A percentile compares a stretch with the other conserved stretches of the same genome.
phyloP scores from a whole-genome alignment of 1,140 invertebrate species.

The Leptonema lineaticorne region DNA sequence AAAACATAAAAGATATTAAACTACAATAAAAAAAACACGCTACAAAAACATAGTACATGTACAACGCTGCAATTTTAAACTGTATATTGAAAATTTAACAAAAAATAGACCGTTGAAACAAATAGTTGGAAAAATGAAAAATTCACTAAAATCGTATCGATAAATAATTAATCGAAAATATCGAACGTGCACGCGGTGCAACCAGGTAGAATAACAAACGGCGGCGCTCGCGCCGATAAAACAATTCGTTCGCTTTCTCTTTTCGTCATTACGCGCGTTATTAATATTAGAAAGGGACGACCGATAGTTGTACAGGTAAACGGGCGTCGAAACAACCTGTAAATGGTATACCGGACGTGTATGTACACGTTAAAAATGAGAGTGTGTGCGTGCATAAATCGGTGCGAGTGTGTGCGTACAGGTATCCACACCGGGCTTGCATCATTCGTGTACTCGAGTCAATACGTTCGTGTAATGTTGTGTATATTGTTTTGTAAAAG shows the following conservation, averaged over 20 bases:
- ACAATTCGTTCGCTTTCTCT: conserved; percentile 9
- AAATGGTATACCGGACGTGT: background rate
- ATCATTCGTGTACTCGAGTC: too few species aligned
- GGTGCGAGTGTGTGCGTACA: too few species aligned
- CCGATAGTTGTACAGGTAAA: background rate
- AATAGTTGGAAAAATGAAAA: background rate
- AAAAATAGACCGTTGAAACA: background rate
- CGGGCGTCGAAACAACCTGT: background rate
- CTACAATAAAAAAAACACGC: background rate
- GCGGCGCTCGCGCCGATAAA: conserved; percentile 14
- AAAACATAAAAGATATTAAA: background rate
- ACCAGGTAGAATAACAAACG: background rate
- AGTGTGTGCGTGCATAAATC: too few species aligned
- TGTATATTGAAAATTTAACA: too few species aligned
- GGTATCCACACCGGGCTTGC: too few species aligned
- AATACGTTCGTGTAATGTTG: too few species aligned
- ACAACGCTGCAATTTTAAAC: too few species aligned
- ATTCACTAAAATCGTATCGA: background rate
- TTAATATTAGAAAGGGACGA: background rate
- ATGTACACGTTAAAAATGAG: too few species aligned
- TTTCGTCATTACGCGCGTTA: background rate
- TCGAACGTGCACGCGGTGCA: background rate
- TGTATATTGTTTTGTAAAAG: too few species aligned
- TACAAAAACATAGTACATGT: too few species aligned
- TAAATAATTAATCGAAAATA: background rate